Conservation (phyloP, 2,888 invertebrate species). For the Cheilosia urbana region DNA sequence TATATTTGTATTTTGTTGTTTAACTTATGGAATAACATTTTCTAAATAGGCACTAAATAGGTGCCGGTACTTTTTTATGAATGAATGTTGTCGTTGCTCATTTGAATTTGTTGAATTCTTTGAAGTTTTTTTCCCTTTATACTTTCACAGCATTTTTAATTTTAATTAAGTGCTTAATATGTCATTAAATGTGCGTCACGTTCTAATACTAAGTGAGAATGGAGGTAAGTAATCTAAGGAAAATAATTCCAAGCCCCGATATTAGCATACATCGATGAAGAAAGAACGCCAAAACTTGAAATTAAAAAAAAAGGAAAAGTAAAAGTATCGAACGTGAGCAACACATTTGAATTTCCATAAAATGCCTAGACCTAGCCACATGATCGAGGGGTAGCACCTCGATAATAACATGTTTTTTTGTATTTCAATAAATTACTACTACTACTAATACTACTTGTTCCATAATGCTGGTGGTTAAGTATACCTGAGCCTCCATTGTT, state of each 20-base stretch:
- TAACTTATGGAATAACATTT: background rate
- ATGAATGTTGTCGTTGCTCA: conserved; percentile 10
- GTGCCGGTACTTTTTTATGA: conserved; percentile 6
- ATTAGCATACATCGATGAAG: background rate
- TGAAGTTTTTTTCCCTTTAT: conserved; percentile 28
- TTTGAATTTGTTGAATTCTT: conserved; percentile 37
- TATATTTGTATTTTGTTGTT: background rate
- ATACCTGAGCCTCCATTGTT: too few relatives aligned
- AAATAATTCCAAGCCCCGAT: background rate
- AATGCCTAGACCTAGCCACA: too few relatives aligned
- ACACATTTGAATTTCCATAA: background rate
- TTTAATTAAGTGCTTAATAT: background rate
- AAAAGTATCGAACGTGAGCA: conserved; percentile 10
- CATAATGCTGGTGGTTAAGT: too few relatives aligned
- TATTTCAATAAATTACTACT: too few relatives aligned
- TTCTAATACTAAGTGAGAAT: background rate
- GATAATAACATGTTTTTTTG: too few relatives aligned
- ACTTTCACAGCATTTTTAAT: conserved; percentile 23
- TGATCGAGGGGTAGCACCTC: too few relatives aligned
- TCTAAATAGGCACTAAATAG: too few relatives aligned
- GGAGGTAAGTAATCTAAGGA: background rate
- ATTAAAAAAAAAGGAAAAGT: background rate
- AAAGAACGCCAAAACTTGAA: background rate
- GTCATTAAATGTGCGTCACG: background rate
- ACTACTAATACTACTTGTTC: too few relatives aligned